These are phyloP conservation scores for Diadema setosum DNA, from an alignment of 35 echinoderm and acorn worm genomes.

Conservation along the genomic window DNA sequence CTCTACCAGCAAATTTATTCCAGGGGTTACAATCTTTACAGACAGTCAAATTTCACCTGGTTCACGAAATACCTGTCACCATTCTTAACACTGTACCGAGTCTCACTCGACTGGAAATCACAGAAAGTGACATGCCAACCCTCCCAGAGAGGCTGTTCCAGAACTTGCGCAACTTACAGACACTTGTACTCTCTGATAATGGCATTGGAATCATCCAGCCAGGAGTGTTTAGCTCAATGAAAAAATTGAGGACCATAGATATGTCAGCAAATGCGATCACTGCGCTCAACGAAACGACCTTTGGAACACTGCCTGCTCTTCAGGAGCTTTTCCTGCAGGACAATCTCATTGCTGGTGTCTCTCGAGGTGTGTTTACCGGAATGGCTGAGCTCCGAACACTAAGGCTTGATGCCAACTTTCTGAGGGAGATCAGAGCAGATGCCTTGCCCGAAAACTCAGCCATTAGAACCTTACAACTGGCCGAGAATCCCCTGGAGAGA, in stretches of 20 bases:
- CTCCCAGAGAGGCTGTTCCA: conserved; percentile 35
- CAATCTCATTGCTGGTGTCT: conserved; percentile 52
- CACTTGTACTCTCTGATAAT: conserved; percentile 45
- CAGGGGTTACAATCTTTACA: conserved; percentile 43
- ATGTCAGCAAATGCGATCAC: conserved; percentile 62
- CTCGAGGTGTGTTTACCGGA: conserved; percentile 33
- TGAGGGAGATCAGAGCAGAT: conserved; percentile 8
- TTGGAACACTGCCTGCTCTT: conserved; percentile 15
- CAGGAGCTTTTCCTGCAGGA: conserved; percentile 41
- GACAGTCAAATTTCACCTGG: conserved; percentile 46
- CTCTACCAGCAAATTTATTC: conserved; percentile 52
- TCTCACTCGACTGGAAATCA: conserved; percentile 47
- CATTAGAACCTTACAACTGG: conserved; percentile 41
- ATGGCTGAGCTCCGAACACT: conserved; percentile 46
- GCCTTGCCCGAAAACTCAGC: conserved; percentile 29
- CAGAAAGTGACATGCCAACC: conserved; percentile 27
- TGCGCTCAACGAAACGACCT: conserved; percentile 16
- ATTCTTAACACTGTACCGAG: conserved; percentile 21
- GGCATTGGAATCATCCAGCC: conserved; percentile 32
- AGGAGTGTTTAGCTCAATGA: conserved; percentile 13
- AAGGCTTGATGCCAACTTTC: conserved; percentile 50
- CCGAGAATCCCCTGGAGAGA: conserved; percentile 57
- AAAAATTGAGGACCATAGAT: conserved; percentile 40
- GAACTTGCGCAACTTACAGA: conserved; percentile 53
- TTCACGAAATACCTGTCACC: conserved; percentile 21